Percentiles rank a stretch among this genome's conserved stretches.
phyloP scores from a whole-genome alignment of 2,888 invertebrate genomes.

The Chorisops tibialis region DNA sequence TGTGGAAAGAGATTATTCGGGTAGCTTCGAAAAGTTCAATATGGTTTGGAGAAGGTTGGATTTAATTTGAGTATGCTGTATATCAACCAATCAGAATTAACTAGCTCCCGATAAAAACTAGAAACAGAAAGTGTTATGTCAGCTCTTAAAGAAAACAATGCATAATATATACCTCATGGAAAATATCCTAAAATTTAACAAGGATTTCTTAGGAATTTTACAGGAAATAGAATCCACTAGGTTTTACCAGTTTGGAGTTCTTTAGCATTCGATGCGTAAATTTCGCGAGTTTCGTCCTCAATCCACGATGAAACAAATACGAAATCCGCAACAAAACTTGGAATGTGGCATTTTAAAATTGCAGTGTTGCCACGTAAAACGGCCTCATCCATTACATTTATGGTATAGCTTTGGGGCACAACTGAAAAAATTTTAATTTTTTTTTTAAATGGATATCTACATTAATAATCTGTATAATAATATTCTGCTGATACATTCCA shows the following conservation, averaged over 20 bases:
- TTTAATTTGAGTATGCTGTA: too few species aligned
- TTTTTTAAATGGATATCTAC: background rate
- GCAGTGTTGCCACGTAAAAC: slow-evolving; percentile 87
- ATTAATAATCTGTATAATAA: background rate
- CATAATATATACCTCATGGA: too few species aligned
- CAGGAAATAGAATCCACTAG: too few species aligned
- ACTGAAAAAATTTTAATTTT: slow-evolving; percentile 60
- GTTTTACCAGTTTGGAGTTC: slow-evolving; percentile 54
- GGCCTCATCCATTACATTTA: slow-evolving; percentile 91
- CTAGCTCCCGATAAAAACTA: too few species aligned
- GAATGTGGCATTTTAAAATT: slow-evolving; percentile 89
- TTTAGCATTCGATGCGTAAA: slow-evolving; percentile 49
- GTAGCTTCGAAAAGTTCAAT: too few species aligned
- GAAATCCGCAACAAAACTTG: slow-evolving; percentile 89
- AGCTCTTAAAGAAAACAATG: too few species aligned
- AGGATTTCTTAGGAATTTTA: too few species aligned
- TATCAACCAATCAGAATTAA: too few species aligned
- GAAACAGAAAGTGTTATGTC: too few species aligned
- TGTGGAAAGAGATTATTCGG: too few species aligned
- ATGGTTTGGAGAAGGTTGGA: too few species aligned
- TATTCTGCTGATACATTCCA: background rate
- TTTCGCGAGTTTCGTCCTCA: slow-evolving; percentile 69
- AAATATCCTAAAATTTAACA: too few species aligned
- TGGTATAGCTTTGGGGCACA: slow-evolving; percentile 84
- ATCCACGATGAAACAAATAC: slow-evolving; percentile 83